A percentile compares a stretch with the other conserved stretches of the same genome.
phyloP scores from a whole-genome alignment of 2,888 invertebrate genomes.

The Andrena marginata region DNA sequence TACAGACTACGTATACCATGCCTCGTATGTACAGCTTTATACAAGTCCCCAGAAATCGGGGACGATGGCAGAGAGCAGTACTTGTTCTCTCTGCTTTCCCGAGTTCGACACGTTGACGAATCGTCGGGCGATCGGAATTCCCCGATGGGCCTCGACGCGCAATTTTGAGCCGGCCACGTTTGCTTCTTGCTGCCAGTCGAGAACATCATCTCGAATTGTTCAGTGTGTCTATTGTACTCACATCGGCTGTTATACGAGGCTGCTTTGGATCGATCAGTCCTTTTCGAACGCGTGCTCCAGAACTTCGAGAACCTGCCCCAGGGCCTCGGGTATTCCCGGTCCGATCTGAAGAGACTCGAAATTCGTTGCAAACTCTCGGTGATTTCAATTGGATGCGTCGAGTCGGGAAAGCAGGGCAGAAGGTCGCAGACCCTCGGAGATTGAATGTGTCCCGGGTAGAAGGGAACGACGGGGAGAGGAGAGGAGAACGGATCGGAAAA shows the following conservation, averaged over 20 bases:
- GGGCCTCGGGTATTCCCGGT: background rate
- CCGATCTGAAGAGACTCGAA: background rate
- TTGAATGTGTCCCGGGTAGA: conserved; percentile 26
- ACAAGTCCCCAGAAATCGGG: background rate
- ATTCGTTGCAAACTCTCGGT: conserved; percentile 29
- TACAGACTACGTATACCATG: conserved; percentile 17
- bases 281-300: background rate
- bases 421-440: conserved; percentile 67
- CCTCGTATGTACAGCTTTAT: conserved; percentile 25
- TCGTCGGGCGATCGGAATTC: too few species aligned
- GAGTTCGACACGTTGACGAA: background rate
- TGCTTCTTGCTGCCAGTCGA: background rate
- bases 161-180: background rate
- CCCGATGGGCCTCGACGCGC: too few species aligned
- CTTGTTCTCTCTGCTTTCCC: background rate
- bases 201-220: background rate
- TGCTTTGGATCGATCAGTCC: background rate
- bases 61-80: background rate
- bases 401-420: conserved; percentile 56
- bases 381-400: conserved; percentile 67
- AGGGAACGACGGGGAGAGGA: conserved; percentile 16
- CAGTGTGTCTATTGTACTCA: conserved; percentile 22
- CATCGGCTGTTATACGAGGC: background rate
- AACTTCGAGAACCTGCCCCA: background rate
- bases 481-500: background rate